Evolutionary conservation across 2,888 invertebrate genomes (phyloP).

Genomic region (Hyppa rectilinea): DNA sequence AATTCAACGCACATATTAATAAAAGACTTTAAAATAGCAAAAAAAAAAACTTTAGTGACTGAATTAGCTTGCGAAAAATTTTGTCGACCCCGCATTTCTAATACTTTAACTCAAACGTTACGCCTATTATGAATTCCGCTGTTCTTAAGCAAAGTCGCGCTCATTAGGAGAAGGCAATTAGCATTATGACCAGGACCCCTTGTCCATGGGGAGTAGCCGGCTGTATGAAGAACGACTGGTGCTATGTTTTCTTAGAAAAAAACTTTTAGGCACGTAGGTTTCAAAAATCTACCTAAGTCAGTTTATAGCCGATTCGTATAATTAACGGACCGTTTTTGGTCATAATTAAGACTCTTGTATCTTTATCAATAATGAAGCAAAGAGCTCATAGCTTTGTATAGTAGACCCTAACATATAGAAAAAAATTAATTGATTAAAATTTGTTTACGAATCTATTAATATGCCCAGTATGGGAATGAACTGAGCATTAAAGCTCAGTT

Average conservation of each 20-base stretch:
- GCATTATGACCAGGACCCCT: slow-evolving; percentile 53
- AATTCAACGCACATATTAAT: not conserved
- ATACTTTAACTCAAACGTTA: slow-evolving; percentile 22
- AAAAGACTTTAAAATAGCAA: not conserved
- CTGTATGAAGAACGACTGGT: slow-evolving; percentile 9
- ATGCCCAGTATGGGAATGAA: too few species aligned
- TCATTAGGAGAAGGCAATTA: slow-evolving; percentile 59
- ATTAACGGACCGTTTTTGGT: too few species aligned
- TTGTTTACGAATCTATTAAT: too few species aligned
- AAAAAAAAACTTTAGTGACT: not conserved
- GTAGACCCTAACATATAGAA: too few species aligned
- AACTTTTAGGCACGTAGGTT: not conserved
- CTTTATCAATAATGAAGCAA: too few species aligned
- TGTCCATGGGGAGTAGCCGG: slow-evolving; percentile 27
- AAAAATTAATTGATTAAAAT: too few species aligned
- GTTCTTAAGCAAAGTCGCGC: slow-evolving; percentile 34
- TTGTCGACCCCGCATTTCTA: slow-evolving; percentile 1
- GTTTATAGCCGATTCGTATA: too few species aligned
- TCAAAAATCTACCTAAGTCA: not conserved
- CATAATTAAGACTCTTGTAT: too few species aligned
- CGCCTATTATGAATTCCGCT: slow-evolving; percentile 21
- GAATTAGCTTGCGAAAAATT: not conserved
- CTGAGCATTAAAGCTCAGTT: too few species aligned
- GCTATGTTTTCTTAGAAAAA: slow-evolving; percentile 11
- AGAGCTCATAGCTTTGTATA: too few species aligned